phyloP scores from a whole-genome alignment of 2,888 invertebrate species.

The Cosmia trapezina region DNA sequence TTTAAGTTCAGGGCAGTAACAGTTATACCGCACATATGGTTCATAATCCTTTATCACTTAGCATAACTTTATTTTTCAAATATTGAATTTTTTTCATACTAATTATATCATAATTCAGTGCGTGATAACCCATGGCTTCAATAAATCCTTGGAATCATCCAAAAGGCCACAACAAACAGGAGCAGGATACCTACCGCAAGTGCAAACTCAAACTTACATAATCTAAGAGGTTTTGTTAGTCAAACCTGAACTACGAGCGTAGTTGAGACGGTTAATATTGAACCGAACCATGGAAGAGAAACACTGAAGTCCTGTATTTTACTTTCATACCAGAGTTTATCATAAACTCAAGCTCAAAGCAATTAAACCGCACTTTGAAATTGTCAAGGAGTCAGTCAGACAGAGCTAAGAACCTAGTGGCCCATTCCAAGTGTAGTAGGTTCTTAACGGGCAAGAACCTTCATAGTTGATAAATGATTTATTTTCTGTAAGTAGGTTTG shows the following conservation, averaged over 20 bases:
- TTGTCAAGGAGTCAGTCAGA: not conserved
- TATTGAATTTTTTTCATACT: not conserved
- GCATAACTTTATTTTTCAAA: not conserved
- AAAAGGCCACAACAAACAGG: not conserved
- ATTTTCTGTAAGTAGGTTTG: no score
- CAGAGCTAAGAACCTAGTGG: not conserved
- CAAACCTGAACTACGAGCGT: conserved; percentile 1
- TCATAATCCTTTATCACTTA: not conserved
- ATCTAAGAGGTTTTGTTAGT: conserved; percentile 7
- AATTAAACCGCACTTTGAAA: not conserved
- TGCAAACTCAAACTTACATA: not conserved
- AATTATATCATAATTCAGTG: not conserved
- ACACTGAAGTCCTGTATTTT: not conserved
- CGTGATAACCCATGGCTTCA: not conserved
- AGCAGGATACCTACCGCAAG: conserved; percentile 8
- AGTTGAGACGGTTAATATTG: conserved; percentile 16
- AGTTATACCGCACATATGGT: not conserved
- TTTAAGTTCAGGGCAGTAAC: not conserved
- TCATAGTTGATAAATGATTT: no score
- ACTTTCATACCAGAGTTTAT: not conserved
- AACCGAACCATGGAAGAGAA: not conserved
- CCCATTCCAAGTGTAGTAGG: no score
- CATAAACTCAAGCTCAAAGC: not conserved
- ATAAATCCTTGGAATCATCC: not conserved
- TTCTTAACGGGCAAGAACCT: not conserved